Evolutionary conservation across 2,113 vertebrate genomes (phyloP).

Genomic region (Neodontobutis hainanensis): DNA sequence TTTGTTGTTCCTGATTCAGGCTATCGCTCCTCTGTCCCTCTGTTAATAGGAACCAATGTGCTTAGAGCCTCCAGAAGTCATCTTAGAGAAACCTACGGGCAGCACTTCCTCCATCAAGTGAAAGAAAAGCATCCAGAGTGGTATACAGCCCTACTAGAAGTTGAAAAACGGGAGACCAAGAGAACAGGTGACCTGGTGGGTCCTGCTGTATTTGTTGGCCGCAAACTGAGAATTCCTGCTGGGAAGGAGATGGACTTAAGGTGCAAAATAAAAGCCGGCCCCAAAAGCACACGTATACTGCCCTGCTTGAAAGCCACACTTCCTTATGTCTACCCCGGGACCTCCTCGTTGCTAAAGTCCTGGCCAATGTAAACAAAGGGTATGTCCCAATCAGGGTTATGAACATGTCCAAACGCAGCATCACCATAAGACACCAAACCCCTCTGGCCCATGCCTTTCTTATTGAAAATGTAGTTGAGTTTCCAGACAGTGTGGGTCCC

Average conservation of each 20-base stretch:
- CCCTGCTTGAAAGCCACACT: not conserved
- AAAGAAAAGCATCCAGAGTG: not conserved
- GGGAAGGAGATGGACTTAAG: constrained; percentile 2
- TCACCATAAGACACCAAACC: not conserved
- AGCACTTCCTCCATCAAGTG: not conserved
- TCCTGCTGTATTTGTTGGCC: not conserved
- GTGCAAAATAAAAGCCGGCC: not conserved
- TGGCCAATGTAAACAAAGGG: not conserved
- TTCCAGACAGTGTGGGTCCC: not conserved
- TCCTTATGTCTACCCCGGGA: not conserved
- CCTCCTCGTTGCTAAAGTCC: not conserved
- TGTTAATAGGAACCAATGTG: constrained; percentile 3
- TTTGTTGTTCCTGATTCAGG: constrained; percentile 25
- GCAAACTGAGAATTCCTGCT: constrained; percentile 1
- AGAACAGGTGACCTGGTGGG: not conserved
- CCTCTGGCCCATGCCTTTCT: constrained; percentile 1
- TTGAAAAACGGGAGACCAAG: not conserved
- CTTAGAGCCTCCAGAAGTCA: not conserved
- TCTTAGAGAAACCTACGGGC: not conserved
- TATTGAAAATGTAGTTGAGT: not conserved
- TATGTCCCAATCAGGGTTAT: not conserved
- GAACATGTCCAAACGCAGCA: not conserved
- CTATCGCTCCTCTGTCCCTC: constrained; percentile 1
- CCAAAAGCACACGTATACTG: not conserved
- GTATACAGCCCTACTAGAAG: not conserved